Evolutionary conservation across 2,888 invertebrate species (phyloP), one percentile per base, ranked within the genome.

Genomic region (Drosophila mercatorum): DNA sequence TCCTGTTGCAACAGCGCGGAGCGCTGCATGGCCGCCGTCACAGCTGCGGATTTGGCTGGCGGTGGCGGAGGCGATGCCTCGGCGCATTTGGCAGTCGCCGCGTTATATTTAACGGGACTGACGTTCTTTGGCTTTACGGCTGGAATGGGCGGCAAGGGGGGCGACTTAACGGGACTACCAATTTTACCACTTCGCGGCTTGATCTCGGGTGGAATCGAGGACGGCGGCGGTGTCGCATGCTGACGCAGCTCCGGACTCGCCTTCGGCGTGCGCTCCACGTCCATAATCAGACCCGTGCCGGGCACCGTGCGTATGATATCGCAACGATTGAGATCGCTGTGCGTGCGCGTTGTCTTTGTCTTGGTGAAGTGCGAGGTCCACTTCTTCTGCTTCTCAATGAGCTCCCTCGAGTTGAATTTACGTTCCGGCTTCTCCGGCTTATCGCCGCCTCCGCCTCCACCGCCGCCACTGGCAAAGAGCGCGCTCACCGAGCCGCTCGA

Each of bases 311-410:
- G 91, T 76, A 93, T 93, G 31, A 93, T 93, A 72, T 93, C 93
- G 80, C 93, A 93, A 34, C 93, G 94, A 91, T 95, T 95, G 11
- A 95, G 95, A 92, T 95, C 95, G 88, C 95, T 95, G 83, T 95
- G 94, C 71, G 94, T 94, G 66, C 95, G 93, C 77, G 93, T 83
- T 7, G 95, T 94, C 80, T 96, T 95, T 58, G 96, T 94, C 93
- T 97, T 97, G 69, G 96, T 96, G 92, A 97, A 98, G 93, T 97
- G 97, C 71, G 97, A 96, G 38, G 97, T 97, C 97, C 97, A 98
- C 93, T 97, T 98, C 91, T 96, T 96, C 91, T 97, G 97, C 89
- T 97, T 97, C 93, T 97, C 97, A 81, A 97, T 97, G 63, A 97
- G 94, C 92, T 97, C 97, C 81, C 97, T 96, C 73, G 96, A 97